A percentile compares a stretch with the other conserved stretches of the same genome.
Conservation (phyloP, 2,888 invertebrate genomes). For the Tineola bisselliella region DNA sequence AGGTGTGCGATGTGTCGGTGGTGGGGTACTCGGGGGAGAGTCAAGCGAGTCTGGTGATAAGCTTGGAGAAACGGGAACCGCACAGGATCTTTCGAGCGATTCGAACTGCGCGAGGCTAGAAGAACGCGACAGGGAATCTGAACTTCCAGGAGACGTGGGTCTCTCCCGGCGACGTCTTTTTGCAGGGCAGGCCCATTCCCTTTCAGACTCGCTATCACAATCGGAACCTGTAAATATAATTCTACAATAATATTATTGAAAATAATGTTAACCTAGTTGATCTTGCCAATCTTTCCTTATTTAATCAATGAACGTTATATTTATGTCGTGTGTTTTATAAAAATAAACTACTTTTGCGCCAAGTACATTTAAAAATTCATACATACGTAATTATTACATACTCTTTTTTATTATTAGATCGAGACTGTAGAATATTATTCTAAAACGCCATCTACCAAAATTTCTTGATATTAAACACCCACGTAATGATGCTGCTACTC, state of each 20-base stretch:
- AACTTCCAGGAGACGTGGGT: conserved; percentile 47
- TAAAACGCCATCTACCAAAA: conserved; percentile 16
- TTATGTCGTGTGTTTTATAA: neutral
- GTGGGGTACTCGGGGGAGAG: conserved; percentile 50
- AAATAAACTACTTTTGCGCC: neutral
- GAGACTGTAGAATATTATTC: neutral
- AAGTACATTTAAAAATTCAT: neutral
- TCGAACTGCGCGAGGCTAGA: conserved; percentile 87
- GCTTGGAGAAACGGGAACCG: conserved; percentile 52
- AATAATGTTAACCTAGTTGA: neutral
- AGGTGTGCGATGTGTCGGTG: conserved; percentile 34
- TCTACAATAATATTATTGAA: neutral
- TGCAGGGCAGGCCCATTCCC: conserved; percentile 79
- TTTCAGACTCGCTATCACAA: conserved; percentile 74
- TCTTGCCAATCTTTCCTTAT: neutral
- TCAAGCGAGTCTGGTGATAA: conserved; percentile 61
- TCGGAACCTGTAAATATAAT: conserved; percentile 44
- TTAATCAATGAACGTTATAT: neutral
- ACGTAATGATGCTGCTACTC: conserved; percentile 22
- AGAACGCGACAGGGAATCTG: conserved; percentile 76
- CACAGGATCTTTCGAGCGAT: conserved; percentile 74
- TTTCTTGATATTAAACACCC: neutral
- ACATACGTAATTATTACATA: too few species aligned
- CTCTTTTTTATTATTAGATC: conserved; percentile 1
- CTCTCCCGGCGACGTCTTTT: conserved; percentile 75